Evolutionary conservation across 2,797 vertebrate genomes (phyloP), one percentile per base, ranked within the genome.

Genomic region (Oreochromis grahami): DNA sequence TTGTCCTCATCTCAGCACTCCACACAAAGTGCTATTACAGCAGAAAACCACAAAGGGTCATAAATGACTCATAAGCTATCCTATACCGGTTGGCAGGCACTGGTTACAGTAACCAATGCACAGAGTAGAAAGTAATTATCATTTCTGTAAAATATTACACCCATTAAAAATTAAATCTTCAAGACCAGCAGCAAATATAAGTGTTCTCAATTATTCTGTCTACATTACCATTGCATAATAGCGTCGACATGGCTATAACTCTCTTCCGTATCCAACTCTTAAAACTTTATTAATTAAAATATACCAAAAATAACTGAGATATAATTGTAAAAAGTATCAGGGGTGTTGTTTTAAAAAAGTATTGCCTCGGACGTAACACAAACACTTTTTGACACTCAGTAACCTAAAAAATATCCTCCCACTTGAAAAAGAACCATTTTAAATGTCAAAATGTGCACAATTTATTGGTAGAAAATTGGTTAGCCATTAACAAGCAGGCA

Each of bases 1-100:
- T 93, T 93, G 91, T 92, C 85, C 93, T 93, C 92, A 79, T 92
- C 92, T 90, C 86, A 90, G 92, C 92, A 86, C 89, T 87, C 81
- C 65, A 79, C 84, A 84, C 88, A 92, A 91, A 93, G 78, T 89
- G 89, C 89, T 80, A 85, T 84, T 84, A 81, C 92, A 91, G 91
- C 91, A 93, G 85, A 89, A 93, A 93, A 76, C 88, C 86, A 84
- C 88, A 82, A 56, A 76, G 88, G 83, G 84, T 89, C 91, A 86
- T 84, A 92, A 86, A 93, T 90, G 89, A 91, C 89, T 90, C 90
- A 79, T 78, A 51, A 77, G 45, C 77, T 78, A 83, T 74, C 51
- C 63, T 56, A 19, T 19, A 45, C 29, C 13, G 41, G 83, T 84
- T 78, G 58, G 60, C 78, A 13, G 17, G 56, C 24, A 8, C 56